A percentile compares a stretch with the other conserved stretches of the same genome.
These are phyloP conservation scores for Caenorhabditis sp. DNA, from an alignment of 2,888 invertebrate species.

Conservation along the genomic window DNA sequence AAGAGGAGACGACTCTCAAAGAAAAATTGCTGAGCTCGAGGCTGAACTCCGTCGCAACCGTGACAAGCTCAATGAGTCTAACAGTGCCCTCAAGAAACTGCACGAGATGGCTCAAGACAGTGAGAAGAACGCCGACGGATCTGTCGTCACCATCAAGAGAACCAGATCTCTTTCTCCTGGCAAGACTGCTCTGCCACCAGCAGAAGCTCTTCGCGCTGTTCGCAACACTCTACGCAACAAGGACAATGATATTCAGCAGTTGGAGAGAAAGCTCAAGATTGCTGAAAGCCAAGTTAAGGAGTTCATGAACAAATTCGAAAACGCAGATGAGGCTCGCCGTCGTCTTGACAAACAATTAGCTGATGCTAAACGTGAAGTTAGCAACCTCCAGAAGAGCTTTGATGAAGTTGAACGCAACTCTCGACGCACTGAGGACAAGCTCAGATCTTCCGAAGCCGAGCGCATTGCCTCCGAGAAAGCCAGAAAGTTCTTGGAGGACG, in stretches of 20 bases:
- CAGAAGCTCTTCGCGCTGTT: constrained; percentile 79
- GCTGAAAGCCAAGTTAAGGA: constrained; percentile 79
- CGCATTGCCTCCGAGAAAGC: constrained; percentile 79
- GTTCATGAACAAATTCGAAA: constrained; percentile 78
- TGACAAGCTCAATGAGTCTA: constrained; percentile 77
- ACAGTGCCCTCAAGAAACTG: constrained; percentile 79
- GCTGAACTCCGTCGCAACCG: constrained; percentile 78
- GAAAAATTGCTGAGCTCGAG: constrained; percentile 80
- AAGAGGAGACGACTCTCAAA: constrained; percentile 78
- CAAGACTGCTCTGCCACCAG: constrained; percentile 76
- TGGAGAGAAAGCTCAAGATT: constrained; percentile 79
- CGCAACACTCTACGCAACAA: constrained; percentile 80
- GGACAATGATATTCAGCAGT: constrained; percentile 81
- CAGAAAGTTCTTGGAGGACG: constrained; percentile 80
- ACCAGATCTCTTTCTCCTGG: constrained; percentile 81
- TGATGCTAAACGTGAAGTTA: constrained; percentile 61
- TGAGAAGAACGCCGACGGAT: constrained; percentile 70
- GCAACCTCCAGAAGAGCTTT: constrained; percentile 73
- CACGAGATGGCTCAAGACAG: constrained; percentile 78
- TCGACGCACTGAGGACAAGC: constrained; percentile 79
- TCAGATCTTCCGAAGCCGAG: constrained; percentile 77
- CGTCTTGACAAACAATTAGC: constrained; percentile 79
- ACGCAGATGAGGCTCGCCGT: constrained; percentile 78
- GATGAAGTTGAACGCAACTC: constrained; percentile 79
- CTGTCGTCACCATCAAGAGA: constrained; percentile 71